Base-by-base conservation (phyloP, 2,797 vertebrate genomes). In the Enteromius trimaculatus region DNA sequence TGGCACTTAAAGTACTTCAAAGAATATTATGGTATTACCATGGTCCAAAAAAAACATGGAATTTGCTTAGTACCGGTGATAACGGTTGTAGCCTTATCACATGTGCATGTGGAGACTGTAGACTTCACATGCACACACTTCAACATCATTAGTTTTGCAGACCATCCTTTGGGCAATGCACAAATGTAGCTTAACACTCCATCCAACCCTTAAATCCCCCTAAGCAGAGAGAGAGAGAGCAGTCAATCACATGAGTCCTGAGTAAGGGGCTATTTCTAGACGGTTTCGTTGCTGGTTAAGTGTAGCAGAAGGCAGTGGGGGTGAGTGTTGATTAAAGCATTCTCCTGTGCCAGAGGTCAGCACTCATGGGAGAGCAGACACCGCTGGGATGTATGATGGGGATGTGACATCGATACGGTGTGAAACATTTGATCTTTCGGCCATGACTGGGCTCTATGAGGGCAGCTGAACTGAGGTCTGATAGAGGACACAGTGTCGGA, bases 241-340 rank as follows among this genome's bases (percentile, higher is more conserved):
- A 65, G 62, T 34, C 17, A 0, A 77, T 81, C 71, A 81, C 79
- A 85, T 78, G 84, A 7, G 11, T n/a, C 64, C 53, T 10, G 42
- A 79, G 66, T 72, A 64, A 80, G 69, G 49, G 34, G 42, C 75
- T 53, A 62, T 78, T 81, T 78, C 47, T 75, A 80, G 71, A 80
- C 3, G 4, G 55, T 19, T 62, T 49, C 60, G 31, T 23, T 19
- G 8, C 82, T 69, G 11, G 49, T 83, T 81, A 83, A 74, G 89
- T 72, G 31, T 84, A 83, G 87, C 65, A 86, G 83, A 81, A 49
- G 60, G 64, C 53, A 29, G 39, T 87, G 86, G 19, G 89, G 29
- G 53, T 16, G 29, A 82, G 85, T 85, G 21, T 80, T 93, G 91
- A 93, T 94, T 92, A 93, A 92, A 93, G 92, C 92, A 92, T 92